Conservation (phyloP, 2,113 vertebrate species). For the Corythornis madagascariensis region DNA sequence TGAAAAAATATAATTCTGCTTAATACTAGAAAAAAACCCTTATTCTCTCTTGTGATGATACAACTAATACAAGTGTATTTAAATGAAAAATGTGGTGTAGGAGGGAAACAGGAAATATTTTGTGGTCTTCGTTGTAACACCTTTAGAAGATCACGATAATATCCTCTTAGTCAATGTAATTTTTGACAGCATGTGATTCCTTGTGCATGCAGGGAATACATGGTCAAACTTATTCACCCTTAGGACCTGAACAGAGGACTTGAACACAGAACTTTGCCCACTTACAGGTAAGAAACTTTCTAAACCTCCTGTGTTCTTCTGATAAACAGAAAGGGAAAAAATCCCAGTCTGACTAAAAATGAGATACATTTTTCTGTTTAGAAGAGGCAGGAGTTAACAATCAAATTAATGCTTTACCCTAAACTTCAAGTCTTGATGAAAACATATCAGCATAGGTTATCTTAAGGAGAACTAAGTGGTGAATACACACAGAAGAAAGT, state of each 20-base stretch:
- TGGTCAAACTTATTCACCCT: neutral
- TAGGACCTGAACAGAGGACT: neutral
- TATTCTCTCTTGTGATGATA: neutral
- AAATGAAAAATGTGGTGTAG: neutral
- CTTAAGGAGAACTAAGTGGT: neutral
- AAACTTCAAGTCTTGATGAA: neutral
- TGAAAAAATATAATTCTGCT: neutral
- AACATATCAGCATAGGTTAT: neutral
- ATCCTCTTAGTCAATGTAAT: accelerated
- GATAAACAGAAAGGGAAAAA: neutral
- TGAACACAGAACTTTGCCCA: accelerated
- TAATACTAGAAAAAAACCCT: neutral
- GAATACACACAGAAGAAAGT: neutral
- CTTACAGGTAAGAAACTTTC: neutral
- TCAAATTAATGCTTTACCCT: neutral
- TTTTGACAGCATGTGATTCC: neutral
- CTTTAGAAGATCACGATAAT: neutral
- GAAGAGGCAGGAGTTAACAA: neutral
- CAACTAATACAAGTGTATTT: accelerated
- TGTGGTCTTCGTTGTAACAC: neutral
- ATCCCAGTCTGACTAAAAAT: neutral
- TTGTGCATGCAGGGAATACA: neutral
- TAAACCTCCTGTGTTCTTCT: neutral
- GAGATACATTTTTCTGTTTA: neutral
- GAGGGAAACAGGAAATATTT: neutral